A percentile compares a stretch with the other conserved stretches of the same genome.
Evolutionary conservation across 1,140 invertebrate species (phyloP).

Genomic region (Diorhabda elongata): DNA sequence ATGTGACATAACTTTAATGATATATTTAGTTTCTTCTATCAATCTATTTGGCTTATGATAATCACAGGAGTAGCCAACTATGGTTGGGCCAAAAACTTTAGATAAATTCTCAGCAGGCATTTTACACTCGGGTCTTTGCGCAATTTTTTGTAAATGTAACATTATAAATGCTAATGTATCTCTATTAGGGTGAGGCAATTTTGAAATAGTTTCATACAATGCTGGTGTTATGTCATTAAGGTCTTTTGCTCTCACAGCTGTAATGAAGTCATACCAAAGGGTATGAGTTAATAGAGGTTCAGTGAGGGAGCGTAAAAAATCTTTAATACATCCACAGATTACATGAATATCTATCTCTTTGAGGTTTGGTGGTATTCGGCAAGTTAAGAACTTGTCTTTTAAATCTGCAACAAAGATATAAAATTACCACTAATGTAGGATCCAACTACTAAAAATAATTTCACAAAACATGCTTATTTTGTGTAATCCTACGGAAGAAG

Average conservation of each 20-base stretch:
- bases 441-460: too few relatives aligned
- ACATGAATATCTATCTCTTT: conserved; percentile 71
- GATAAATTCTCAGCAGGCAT: conserved; percentile 77
- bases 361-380: conserved; percentile 69
- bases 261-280: conserved; percentile 72
- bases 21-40: conserved; percentile 56
- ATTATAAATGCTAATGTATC: conserved; percentile 84
- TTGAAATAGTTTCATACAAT: conserved; percentile 64
- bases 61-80: conserved; percentile 72
- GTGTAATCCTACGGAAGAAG: too few relatives aligned
- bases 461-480: too few relatives aligned
- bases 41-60: conserved; percentile 62
- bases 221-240: conserved; percentile 44
- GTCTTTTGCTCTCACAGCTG: conserved; percentile 56
- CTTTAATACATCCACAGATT: conserved; percentile 80
- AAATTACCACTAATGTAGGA: too few relatives aligned
- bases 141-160: conserved; percentile 77
- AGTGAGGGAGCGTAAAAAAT: conserved; percentile 74
- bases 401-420: conserved; percentile 7
- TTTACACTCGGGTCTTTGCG: conserved; percentile 65
- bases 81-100: conserved; percentile 79
- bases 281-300: conserved; percentile 78
- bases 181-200: conserved; percentile 77
- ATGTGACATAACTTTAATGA: conserved; percentile 59
- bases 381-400: conserved; percentile 69